Base-by-base conservation (phyloP, 1,140 invertebrate species). In the Drosophila persimilis region DNA sequence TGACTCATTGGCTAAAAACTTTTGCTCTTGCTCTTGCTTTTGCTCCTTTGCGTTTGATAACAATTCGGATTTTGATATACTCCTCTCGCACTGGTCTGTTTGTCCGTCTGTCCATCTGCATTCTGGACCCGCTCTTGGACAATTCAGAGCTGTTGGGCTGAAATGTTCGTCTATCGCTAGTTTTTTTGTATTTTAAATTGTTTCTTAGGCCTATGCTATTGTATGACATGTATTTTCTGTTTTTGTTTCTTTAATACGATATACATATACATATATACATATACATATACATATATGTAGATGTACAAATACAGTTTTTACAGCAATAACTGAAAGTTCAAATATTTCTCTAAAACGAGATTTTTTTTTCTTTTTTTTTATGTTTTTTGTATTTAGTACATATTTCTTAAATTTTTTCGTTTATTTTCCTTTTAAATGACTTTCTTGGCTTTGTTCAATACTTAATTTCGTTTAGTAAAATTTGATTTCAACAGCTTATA, bases 261-360 rank as follows among this genome's bases (percentile, higher is more conserved):
- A 48, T 43, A n/a, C 24, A 46, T 64, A 50, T 52, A 60, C 29
- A 46, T 53, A 15, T 56, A 60, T 35, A 53, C 50, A 46, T n/a
- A 15, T 15, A 15, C 15, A 15, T 52, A 53, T 22, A 13, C 35
- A 15, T 45, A 17, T 45, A 54, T 39, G 31, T 67, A 65, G 41
- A 52, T 54, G 62, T 31, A 9, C 50, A 24, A 56, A 51, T 72
- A 56, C 63, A 66, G 54, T 59, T 52, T 60, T 41, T 71, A 75
- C 55, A 61, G 51, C 51, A 57, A 66, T 35, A 57, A 64, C 50
- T 55, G 48, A 55, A 72, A 39, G 59, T 46, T 58, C 56, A 61
- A 64, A 51, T 76, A 69, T 54, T 13, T 85, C 83, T 88, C 83
- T 88, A 88, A 88, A 88, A 88, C 83, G 83, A 88, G 83, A 88